Evolutionary conservation across 2,113 vertebrate species (phyloP).

Genomic region (Puntigrus tetrazona): DNA sequence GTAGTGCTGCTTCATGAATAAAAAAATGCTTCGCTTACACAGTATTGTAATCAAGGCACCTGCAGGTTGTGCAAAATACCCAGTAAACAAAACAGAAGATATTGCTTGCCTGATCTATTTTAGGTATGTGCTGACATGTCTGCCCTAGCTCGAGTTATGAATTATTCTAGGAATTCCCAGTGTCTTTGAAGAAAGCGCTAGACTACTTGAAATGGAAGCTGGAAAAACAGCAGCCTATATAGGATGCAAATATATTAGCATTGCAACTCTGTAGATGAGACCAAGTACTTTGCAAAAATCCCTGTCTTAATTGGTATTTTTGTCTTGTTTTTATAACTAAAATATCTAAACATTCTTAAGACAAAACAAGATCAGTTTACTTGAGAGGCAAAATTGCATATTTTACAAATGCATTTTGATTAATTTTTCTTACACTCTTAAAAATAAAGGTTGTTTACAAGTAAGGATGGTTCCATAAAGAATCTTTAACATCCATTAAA

Average conservation of each 20-base stretch:
- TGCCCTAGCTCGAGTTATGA: not conserved
- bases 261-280: not conserved
- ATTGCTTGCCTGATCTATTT: conserved; percentile 13
- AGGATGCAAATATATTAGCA: not conserved
- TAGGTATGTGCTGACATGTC: conserved; percentile 2
- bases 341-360: not conserved
- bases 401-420: not conserved
- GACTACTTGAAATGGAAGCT: not conserved
- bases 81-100: conserved; percentile 11
- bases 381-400: not conserved
- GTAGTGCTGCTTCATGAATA: not conserved
- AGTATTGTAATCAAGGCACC: conserved; percentile 15
- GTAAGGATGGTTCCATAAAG: not conserved
- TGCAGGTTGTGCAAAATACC: conserved; percentile 17
- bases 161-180: conserved; percentile 1
- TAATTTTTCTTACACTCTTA: not conserved
- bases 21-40: not conserved
- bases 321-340: not conserved
- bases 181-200: conserved; percentile 5
- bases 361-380: not conserved
- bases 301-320: not conserved
- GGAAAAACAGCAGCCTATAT: not conserved
- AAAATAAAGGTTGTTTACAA: not conserved
- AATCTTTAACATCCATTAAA: not conserved
- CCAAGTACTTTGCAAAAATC: not conserved